Evolutionary conservation across 2,113 vertebrate genomes (phyloP), one percentile per base, ranked within the genome.

Genomic region (Rhodinocichla rosea): DNA sequence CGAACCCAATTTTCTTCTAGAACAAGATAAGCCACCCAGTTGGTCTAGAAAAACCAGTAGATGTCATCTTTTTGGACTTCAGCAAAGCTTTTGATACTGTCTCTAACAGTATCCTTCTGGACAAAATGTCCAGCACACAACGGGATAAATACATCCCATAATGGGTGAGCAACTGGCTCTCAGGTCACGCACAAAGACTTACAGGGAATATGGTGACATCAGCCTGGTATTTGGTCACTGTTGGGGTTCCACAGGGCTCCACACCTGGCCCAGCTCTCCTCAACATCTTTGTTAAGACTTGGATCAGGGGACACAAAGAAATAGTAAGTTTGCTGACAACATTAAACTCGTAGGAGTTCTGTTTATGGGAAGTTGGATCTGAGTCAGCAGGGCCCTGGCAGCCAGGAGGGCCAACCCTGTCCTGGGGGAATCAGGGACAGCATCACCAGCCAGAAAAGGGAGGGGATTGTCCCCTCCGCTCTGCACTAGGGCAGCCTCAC

Each of bases 401-500:
- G 37, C 53, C 70, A 56, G 50, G 15, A 68, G 32, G 21, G 26
- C 17, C 45, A 44, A 7, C 0, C 0, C 0, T 52, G 17, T 37
- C 53, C 53, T 15, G 45, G 6, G 14, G 0, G 8, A 18, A 44
- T 8, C 27, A 77, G 22, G 27, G 9, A 2, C 45, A 77, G 33
- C 45, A 60, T 5, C 2, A 0, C 35, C 37, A 68, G 15, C 26
- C 0, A 0, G 11, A 33, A 9, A 27, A 27, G 27, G 24, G 45
- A 52, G 7, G 17, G 22, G 14, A 37, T 8, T 52, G 33, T 52
- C 37, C 53, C 0, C 50, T 24, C n/a, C 50, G 53, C 32, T 67
- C 53, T 52, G 52, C 3, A 0, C 24, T 40, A 35, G 20, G 22
- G 8, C 0, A 0, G 37, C 33, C 44, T 33, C 37, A 59, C 33